Percentiles rank a stretch among this genome's conserved stretches.
Conservation (phyloP, 2,113 vertebrate species). For the Larimichthys crocea region DNA sequence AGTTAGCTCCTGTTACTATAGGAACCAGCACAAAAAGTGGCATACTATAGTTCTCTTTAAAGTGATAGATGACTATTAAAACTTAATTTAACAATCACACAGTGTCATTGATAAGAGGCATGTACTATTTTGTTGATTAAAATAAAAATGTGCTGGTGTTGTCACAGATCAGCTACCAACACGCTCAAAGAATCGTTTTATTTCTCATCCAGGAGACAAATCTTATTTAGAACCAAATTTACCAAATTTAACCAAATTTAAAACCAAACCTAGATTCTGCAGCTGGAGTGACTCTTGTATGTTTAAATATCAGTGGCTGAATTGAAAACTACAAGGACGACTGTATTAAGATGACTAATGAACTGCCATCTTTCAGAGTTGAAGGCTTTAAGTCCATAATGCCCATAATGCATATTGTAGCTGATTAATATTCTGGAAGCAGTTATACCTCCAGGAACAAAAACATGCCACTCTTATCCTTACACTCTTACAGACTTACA, state of each 20-base stretch:
- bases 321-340: neutral
- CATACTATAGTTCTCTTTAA: neutral
- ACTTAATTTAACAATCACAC: neutral
- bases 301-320: neutral
- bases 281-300: neutral
- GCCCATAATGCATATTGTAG: neutral
- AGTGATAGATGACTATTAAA: neutral
- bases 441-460: constrained; percentile 21
- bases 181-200: neutral
- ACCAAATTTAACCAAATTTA: neutral
- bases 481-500: constrained; percentile 15
- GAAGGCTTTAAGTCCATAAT: neutral
- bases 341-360: neutral
- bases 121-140: neutral
- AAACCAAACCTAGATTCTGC: neutral
- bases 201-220: neutral
- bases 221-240: neutral
- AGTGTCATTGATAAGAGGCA: neutral
- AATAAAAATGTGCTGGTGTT: neutral
- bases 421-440: neutral
- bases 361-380: neutral
- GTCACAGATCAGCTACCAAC: neutral
- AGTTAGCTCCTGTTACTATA: constrained; percentile 7
- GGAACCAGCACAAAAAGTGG: constrained; percentile 17
- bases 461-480: constrained; percentile 23